A percentile compares a stretch with the other conserved stretches of the same genome.
These are phyloP conservation scores for Connochaetes taurinus DNA, from an alignment of 2,113 vertebrate genomes.

Conservation along the genomic window DNA sequence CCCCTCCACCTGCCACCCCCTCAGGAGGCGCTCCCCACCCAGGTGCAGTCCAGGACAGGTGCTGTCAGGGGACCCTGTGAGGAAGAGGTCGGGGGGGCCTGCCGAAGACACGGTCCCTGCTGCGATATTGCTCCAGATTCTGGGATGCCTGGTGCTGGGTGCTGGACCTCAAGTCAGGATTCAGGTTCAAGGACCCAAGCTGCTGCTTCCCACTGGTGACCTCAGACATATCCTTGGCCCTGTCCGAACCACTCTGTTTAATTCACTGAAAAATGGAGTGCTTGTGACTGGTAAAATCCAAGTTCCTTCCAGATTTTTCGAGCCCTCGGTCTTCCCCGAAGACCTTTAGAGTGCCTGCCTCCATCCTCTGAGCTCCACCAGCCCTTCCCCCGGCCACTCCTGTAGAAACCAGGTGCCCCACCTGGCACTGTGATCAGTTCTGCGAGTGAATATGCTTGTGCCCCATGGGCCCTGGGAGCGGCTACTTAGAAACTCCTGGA, in stretches of 20 bases:
- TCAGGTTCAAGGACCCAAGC: background rate
- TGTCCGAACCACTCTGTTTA: background rate
- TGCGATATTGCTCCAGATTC: accelerated
- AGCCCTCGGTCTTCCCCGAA: background rate
- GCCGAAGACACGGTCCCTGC: accelerated
- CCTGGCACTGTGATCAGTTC: background rate
- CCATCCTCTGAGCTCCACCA: background rate
- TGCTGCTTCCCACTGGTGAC: background rate
- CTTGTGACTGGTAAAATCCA: background rate
- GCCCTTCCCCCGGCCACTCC: background rate
- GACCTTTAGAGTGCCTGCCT: background rate
- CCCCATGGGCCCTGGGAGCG: no score
- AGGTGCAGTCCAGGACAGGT: no score
- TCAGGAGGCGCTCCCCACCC: background rate
- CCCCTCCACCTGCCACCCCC: background rate
- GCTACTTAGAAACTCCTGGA: accelerated
- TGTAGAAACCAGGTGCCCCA: background rate
- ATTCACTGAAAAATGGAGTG: background rate
- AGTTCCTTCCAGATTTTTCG: background rate
- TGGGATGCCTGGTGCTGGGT: background rate
- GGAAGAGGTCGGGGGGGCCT: accelerated
- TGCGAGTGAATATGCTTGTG: accelerated
- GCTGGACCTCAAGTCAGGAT: background rate
- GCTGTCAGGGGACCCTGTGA: background rate
- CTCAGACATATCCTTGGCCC: no score